Conservation (phyloP, 2,797 vertebrate species). For the Podarcis siculus region DNA sequence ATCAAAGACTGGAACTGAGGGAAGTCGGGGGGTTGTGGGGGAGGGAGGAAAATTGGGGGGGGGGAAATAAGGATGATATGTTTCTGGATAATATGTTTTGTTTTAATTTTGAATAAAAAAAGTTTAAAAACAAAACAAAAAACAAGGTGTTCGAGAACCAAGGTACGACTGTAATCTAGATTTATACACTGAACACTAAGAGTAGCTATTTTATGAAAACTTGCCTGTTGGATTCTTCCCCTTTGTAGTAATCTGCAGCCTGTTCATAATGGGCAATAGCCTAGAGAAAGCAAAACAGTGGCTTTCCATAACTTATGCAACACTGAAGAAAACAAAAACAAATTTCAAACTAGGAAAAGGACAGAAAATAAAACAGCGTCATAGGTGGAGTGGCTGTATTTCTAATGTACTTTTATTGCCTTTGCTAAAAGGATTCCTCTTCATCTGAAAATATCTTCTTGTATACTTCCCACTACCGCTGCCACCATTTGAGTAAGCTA, state of each 20-base stretch:
- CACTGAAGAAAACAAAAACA: background rate
- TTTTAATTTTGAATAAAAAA: no score
- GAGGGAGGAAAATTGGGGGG: no score
- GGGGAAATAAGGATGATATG: no score
- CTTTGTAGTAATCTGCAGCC: slow-evolving; percentile 98
- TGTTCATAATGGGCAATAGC: slow-evolving; percentile 98
- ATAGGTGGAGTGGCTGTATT: background rate
- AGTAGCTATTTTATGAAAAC: slow-evolving; percentile 13
- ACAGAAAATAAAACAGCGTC: background rate
- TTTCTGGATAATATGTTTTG: no score
- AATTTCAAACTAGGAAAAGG: background rate
- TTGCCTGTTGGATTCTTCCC: slow-evolving; percentile 98
- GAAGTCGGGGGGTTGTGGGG: no score
- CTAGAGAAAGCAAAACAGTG: slow-evolving; percentile 74
- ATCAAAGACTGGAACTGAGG: no score
- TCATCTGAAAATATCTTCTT: background rate
- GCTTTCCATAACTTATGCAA: no score
- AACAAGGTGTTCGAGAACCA: no score
- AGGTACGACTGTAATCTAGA: background rate
- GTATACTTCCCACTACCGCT: background rate
- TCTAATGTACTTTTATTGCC: background rate
- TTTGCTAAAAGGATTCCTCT: background rate
- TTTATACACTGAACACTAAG: background rate
- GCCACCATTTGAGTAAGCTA: background rate
- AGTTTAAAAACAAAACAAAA: no score